Evolutionary conservation across 2,113 vertebrate species (phyloP).

Genomic region (Istiophorus platypterus): DNA sequence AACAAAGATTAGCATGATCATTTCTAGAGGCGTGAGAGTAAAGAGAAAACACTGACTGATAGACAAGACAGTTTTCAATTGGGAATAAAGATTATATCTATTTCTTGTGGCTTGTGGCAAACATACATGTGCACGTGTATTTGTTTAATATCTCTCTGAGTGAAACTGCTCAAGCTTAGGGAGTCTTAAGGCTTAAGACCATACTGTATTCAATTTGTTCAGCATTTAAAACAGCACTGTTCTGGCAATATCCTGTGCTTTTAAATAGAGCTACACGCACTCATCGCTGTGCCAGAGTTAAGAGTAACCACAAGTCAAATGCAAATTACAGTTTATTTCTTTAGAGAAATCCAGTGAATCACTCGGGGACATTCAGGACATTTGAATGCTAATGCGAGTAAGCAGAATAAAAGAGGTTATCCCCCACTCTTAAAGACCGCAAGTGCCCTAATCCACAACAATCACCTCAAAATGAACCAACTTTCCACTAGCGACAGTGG

Average conservation of each 20-base stretch:
- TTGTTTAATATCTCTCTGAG: background rate
- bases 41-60: background rate
- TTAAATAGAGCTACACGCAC: background rate
- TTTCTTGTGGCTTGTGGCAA: background rate
- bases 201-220: background rate
- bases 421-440: conserved; percentile 39
- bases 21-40: background rate
- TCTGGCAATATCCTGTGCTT: background rate
- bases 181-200: background rate
- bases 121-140: background rate
- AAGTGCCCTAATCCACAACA: conserved; percentile 76
- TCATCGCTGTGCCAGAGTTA: background rate
- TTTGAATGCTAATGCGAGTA: conserved; percentile 75
- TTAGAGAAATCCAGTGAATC: conserved; percentile 50
- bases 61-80: background rate
- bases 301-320: conserved; percentile 48
- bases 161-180: background rate
- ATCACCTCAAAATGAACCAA: conserved; percentile 77
- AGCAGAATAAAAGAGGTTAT: conserved; percentile 59
- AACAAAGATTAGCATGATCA: background rate
- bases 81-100: background rate
- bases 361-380: conserved; percentile 39
- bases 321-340: conserved; percentile 52
- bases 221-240: background rate
- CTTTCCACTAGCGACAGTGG: conserved; percentile 66